phyloP scores from a whole-genome alignment of 1,140 invertebrate species.

The Cylas formicarius region DNA sequence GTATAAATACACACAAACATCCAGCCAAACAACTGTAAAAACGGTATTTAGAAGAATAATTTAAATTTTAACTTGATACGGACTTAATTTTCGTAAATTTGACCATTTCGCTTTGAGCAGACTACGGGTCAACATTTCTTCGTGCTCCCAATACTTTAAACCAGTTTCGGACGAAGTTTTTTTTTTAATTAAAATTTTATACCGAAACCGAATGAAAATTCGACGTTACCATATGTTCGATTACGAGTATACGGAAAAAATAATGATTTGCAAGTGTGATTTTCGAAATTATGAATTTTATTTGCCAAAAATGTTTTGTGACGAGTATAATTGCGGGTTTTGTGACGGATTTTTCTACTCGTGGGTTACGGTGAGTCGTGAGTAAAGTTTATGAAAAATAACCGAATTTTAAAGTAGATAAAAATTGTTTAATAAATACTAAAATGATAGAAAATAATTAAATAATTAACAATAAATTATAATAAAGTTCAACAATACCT shows the following conservation, averaged over 20 bases:
- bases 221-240: too few relatives aligned
- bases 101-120: conserved; percentile 5
- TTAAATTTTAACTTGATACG: neutral
- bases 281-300: conserved; percentile 10
- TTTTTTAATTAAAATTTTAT: too few relatives aligned
- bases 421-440: neutral
- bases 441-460: neutral
- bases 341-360: conserved; percentile 20
- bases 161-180: conserved; percentile 13
- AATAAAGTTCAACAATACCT: neutral
- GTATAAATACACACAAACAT: too few relatives aligned
- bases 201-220: too few relatives aligned
- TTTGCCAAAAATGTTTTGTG: conserved; percentile 1
- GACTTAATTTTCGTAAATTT: neutral
- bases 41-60: too few relatives aligned
- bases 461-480: neutral
- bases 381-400: neutral
- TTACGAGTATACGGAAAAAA: too few relatives aligned
- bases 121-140: too few relatives aligned
- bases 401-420: neutral
- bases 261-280: conserved; percentile 10
- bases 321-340: conserved; percentile 12
- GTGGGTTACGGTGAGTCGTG: conserved; percentile 3
- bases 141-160: conserved; percentile 13
- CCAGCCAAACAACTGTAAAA: too few relatives aligned